Evolutionary conservation across 1,140 invertebrate genomes (phyloP).

Genomic region (Aporrectodea caliginosa): DNA sequence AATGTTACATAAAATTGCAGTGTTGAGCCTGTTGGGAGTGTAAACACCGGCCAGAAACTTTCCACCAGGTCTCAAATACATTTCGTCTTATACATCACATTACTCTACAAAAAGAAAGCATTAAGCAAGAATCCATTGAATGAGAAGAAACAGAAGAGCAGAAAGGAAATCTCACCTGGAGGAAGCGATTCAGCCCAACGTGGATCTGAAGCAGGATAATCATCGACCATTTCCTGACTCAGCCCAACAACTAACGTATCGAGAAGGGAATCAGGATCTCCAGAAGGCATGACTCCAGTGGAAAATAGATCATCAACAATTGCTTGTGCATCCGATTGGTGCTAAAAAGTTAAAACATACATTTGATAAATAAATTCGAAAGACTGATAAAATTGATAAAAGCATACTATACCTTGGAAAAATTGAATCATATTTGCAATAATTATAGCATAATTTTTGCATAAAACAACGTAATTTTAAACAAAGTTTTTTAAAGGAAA

Average conservation of each 20-base stretch:
- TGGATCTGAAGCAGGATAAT: conserved; percentile 82
- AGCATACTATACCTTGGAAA: too few relatives aligned
- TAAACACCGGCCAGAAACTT: too few relatives aligned
- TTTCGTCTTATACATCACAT: too few relatives aligned
- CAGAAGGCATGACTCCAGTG: conserved; percentile 45
- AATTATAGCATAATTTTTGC: too few relatives aligned
- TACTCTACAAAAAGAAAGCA: too few relatives aligned
- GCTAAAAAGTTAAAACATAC: conserved; percentile 14
- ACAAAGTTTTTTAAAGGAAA: too few relatives aligned
- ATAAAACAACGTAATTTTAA: too few relatives aligned
- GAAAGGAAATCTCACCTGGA: conserved; percentile 43
- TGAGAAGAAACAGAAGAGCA: conserved; percentile 15
- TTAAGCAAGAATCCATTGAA: too few relatives aligned
- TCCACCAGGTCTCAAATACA: too few relatives aligned
- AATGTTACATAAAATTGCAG: too few relatives aligned
- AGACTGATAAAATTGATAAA: neutral
- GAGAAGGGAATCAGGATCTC: conserved; percentile 62
- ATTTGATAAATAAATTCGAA: neutral
- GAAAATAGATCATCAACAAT: conserved; percentile 70
- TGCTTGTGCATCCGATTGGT: conserved; percentile 62
- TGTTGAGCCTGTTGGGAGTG: too few relatives aligned
- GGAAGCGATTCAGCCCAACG: conserved; percentile 65
- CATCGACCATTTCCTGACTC: conserved; percentile 76
- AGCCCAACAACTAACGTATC: conserved; percentile 69
- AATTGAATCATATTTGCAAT: too few relatives aligned